Percentiles rank a stretch among this genome's conserved stretches.
These are phyloP conservation scores for Oceanodroma leucorhoa DNA, from an alignment of 2,797 vertebrate genomes.

Conservation along the genomic window DNA sequence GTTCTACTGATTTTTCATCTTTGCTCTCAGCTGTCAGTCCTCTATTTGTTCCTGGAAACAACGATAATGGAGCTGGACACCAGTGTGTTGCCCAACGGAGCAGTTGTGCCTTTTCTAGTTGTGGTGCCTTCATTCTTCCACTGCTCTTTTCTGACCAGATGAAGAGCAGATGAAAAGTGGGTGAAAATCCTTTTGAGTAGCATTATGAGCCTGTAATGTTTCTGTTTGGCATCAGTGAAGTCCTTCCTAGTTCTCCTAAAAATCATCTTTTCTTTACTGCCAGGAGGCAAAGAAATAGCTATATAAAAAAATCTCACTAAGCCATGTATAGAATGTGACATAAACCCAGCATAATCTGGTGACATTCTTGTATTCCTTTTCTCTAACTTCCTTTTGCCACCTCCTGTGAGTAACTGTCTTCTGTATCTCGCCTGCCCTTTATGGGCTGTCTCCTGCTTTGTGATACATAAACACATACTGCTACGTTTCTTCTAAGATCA, in stretches of 20 bases:
- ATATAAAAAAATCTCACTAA: not conserved
- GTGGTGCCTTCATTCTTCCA: not conserved
- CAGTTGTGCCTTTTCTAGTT: not conserved
- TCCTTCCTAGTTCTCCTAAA: not conserved
- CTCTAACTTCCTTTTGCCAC: conserved; percentile 5
- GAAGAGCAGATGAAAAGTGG: not conserved
- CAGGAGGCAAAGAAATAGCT: conserved; percentile 2
- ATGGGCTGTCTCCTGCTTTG: conserved; percentile 28
- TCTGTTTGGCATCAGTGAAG: not conserved
- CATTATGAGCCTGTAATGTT: not conserved
- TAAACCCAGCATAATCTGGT: conserved; percentile 53
- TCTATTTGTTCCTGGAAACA: conserved; percentile 6
- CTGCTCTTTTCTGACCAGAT: not conserved
- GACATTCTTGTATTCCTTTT: conserved; percentile 29
- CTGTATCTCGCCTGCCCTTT: conserved; percentile 16
- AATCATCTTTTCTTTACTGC: not conserved
- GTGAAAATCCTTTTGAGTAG: not conserved
- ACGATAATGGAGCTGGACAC: not conserved
- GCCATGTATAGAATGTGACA: conserved; percentile 17
- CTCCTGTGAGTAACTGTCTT: conserved; percentile 39
- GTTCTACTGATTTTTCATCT: not conserved
- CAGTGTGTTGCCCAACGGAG: not conserved
- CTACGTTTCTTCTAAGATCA: conserved; percentile 42
- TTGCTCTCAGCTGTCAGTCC: not conserved
- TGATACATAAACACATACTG: conserved; percentile 33